Evolutionary conservation across 2,888 invertebrate genomes (phyloP).

Genomic region (Koerneria pararmatus): DNA sequence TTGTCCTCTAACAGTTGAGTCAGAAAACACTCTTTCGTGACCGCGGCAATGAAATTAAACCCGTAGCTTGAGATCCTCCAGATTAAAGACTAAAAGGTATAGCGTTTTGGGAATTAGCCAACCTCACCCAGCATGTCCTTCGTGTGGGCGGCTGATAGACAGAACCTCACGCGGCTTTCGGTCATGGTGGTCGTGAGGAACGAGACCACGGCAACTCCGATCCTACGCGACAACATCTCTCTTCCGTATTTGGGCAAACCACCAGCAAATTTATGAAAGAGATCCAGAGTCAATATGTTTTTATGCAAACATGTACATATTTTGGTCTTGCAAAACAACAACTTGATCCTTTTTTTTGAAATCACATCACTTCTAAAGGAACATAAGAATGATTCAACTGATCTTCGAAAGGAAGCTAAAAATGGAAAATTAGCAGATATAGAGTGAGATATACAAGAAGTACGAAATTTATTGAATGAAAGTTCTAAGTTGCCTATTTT

Average conservation of each 20-base stretch:
- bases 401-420: too few relatives aligned
- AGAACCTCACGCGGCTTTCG: constrained; percentile 81
- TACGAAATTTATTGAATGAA: too few relatives aligned
- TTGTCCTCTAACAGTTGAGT: too few relatives aligned
- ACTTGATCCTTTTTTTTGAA: constrained; percentile 53
- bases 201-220: constrained; percentile 88
- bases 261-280: neutral
- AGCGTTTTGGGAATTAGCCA: neutral
- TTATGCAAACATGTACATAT: too few relatives aligned
- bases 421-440: too few relatives aligned
- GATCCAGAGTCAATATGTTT: too few relatives aligned
- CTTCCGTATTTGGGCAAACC: constrained; percentile 75
- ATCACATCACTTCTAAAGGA: neutral
- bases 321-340: neutral
- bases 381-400: too few relatives aligned
- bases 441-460: too few relatives aligned
- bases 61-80: too few relatives aligned
- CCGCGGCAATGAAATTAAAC: neutral
- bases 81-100: neutral
- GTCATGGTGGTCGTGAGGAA: constrained; percentile 95
- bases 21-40: neutral
- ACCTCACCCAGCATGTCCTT: constrained; percentile 80
- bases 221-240: constrained; percentile 73
- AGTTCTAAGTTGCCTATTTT: too few relatives aligned
- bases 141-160: constrained; percentile 87